Percentiles rank a stretch among this genome's conserved stretches.
Conservation (phyloP, 64 coral and sea anemone genomes). For the Dendronephthya gigantea region DNA sequence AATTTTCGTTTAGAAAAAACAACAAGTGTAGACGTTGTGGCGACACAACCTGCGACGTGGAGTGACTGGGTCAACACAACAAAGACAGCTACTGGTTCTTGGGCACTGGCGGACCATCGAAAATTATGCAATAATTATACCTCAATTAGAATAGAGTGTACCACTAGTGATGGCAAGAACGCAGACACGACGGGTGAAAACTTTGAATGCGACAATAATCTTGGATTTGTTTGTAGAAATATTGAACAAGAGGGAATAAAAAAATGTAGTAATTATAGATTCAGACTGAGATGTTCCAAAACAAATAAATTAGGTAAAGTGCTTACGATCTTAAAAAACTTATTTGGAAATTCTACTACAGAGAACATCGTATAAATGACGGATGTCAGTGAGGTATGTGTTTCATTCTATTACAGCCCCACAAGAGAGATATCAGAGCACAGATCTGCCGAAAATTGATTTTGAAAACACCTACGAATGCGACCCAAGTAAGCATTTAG, state of each 20-base stretch:
- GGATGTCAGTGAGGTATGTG: not conserved
- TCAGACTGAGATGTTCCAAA: conserved; percentile 1
- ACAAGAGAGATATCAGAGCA: not conserved
- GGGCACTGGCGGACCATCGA: conserved; percentile 49
- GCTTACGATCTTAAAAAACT: no score
- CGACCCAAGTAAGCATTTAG: not conserved
- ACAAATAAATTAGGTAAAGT: not conserved
- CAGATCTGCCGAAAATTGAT: not conserved
- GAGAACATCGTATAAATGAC: not conserved
- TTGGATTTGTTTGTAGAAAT: not conserved
- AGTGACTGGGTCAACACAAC: conserved; percentile 63
- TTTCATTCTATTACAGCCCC: not conserved
- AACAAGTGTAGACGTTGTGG: not conserved
- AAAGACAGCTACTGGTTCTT: conserved; percentile 53
- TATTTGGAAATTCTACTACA: no score
- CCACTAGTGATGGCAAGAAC: conserved; percentile 32
- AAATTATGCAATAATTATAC: conserved; percentile 40
- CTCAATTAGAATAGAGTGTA: conserved; percentile 67
- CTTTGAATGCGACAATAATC: not conserved
- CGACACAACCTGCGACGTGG: conserved; percentile 1
- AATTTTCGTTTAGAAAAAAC: not conserved
- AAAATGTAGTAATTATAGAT: not conserved
- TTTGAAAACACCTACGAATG: not conserved
- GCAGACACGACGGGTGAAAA: not conserved
- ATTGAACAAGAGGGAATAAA: not conserved